Conservation (phyloP, 2,797 vertebrate species). For the Danio aesculapii region DNA sequence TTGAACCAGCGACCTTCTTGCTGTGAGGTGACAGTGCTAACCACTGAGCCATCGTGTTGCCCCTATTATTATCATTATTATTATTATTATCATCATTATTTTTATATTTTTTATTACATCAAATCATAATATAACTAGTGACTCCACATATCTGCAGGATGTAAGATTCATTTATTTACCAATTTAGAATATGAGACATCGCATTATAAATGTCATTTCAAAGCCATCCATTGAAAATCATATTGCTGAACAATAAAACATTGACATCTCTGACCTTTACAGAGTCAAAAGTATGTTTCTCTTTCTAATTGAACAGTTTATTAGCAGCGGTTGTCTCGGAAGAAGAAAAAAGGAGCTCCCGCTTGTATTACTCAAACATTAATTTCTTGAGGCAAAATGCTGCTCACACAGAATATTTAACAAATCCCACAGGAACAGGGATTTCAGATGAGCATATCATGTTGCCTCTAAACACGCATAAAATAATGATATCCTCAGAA, state of each 20-base stretch:
- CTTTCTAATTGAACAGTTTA: background rate
- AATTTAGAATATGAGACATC: background rate
- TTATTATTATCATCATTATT: background rate
- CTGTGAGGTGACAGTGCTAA: too few relatives aligned
- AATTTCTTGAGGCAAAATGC: slow-evolving; percentile 46
- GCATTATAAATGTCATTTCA: slow-evolving; percentile 11
- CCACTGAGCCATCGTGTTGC: too few relatives aligned
- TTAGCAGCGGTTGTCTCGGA: background rate
- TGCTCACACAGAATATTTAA: slow-evolving; percentile 58
- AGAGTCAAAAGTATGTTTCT: background rate
- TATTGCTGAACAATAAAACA: background rate
- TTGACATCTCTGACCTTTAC: background rate
- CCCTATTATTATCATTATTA: background rate
- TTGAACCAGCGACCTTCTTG: too few relatives aligned
- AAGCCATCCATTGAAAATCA: background rate
- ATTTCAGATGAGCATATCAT: slow-evolving; percentile 56
- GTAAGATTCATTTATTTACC: background rate
- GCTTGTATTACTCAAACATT: slow-evolving; percentile 37
- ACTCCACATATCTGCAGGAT: background rate
- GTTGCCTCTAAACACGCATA: slow-evolving; percentile 58
- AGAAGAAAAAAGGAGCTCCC: background rate
- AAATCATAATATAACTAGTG: background rate
- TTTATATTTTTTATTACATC: background rate
- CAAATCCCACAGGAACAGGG: slow-evolving; percentile 58
- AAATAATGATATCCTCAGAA: slow-evolving; percentile 55